phyloP scores from a whole-genome alignment of 2,797 vertebrate genomes.

The Urophycis tenuis region DNA sequence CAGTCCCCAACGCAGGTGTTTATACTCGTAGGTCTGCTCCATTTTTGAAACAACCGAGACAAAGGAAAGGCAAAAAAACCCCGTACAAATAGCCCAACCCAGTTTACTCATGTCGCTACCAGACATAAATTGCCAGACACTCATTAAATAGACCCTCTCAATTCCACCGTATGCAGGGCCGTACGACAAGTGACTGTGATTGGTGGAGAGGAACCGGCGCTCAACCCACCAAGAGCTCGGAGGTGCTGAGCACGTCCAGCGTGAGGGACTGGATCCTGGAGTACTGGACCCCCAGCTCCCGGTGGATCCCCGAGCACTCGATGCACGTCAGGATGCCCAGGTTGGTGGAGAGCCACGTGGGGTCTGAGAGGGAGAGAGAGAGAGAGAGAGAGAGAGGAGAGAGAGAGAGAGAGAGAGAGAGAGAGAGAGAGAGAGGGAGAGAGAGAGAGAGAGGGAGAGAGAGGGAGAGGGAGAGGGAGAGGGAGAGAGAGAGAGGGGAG shows the following conservation, averaged over 20 bases:
- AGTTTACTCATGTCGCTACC: too few relatives aligned
- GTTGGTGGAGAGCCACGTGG: constrained; percentile 97
- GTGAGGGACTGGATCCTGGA: constrained; percentile 98
- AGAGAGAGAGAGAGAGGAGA: constrained; percentile 53
- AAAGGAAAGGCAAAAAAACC: not conserved
- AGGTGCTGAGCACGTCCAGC: constrained; percentile 93
- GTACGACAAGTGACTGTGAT: not conserved
- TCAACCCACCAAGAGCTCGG: constrained; percentile 88
- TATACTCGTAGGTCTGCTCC: not conserved
- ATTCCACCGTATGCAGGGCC: not conserved
- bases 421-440: constrained; percentile 8
- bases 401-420: constrained; percentile 65
- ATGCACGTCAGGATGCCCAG: constrained; percentile 97
- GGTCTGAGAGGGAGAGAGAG: constrained; percentile 67
- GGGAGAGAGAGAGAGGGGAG: constrained; percentile 59
- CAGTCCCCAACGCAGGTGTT: not conserved
- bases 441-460: constrained; percentile 33
- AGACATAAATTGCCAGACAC: not conserved
- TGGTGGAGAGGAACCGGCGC: not conserved
- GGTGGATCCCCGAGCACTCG: constrained; percentile 96
- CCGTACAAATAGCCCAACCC: too few relatives aligned
- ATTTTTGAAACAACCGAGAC: not conserved
- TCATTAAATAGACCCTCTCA: not conserved
- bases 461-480: constrained; percentile 72
- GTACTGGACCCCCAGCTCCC: constrained; percentile 95